phyloP scores from a whole-genome alignment of 2,113 vertebrate genomes.

The Ciconia maguari region DNA sequence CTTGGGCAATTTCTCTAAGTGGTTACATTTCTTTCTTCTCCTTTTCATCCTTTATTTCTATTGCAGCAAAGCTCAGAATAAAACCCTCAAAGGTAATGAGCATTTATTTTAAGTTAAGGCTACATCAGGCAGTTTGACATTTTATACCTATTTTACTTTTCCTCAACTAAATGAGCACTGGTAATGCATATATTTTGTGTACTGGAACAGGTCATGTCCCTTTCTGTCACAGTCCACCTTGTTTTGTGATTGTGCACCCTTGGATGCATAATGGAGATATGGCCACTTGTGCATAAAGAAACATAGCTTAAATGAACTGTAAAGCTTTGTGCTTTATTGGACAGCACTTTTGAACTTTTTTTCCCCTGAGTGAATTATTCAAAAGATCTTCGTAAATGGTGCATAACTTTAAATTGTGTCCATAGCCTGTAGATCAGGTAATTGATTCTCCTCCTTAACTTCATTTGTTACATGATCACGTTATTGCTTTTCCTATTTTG shows the following conservation, averaged over 20 bases:
- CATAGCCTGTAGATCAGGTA: not conserved
- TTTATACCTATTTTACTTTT: conserved; percentile 52
- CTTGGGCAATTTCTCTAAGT: not conserved
- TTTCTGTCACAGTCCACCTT: conserved; percentile 66
- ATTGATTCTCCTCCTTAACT: conserved; percentile 20
- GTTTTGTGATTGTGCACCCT: conserved; percentile 57
- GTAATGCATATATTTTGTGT: conserved; percentile 40
- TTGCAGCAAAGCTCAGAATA: not conserved
- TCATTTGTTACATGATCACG: not conserved
- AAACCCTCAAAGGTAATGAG: not conserved
- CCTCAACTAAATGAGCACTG: conserved; percentile 22
- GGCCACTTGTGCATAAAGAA: conserved; percentile 63
- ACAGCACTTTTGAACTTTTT: conserved; percentile 19
- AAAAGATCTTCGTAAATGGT: conserved; percentile 48
- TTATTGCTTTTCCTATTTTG: not conserved
- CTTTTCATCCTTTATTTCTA: not conserved
- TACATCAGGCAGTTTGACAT: conserved; percentile 22
- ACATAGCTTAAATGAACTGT: conserved; percentile 62
- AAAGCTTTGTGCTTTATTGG: conserved; percentile 58
- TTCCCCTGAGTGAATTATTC: conserved; percentile 27
- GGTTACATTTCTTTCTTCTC: not conserved
- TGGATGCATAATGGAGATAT: conserved; percentile 48
- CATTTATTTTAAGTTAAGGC: conserved; percentile 45
- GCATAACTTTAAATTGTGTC: conserved; percentile 42
- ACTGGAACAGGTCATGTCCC: conserved; percentile 66